Base-by-base conservation (phyloP, 1,140 invertebrate genomes). In the Hylaeus volcanicus region DNA sequence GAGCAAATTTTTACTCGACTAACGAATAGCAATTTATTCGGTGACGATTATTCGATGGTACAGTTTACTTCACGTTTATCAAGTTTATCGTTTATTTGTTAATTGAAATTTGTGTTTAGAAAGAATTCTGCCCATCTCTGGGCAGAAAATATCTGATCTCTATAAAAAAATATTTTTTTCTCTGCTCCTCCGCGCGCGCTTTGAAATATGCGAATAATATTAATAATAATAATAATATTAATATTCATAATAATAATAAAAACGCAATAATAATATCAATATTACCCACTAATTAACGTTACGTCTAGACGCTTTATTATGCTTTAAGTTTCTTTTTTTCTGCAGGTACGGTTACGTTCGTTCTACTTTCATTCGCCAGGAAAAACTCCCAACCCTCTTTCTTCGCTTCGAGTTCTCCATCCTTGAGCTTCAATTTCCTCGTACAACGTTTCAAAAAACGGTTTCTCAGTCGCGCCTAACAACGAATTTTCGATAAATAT, bases 231-330 rank as follows among this genome's bases (percentile, higher is more conserved):
- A 78, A 77, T 86, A 82, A 79, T 79, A 82, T 68, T 77, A 84
- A 73, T 84, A 64, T 53, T 79, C 70, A 56, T 81, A 85, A 74
- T 85, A 81, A 86, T 84, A 87, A 82, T 88, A 83, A 83, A 58
- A 75, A 86, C 84, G 84, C 82, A 86, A 86, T 84, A 81, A 86
- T 86, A 87, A 73, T 79, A 82, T 87, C 85, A 81, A 85, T 75
- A 83, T 84, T 88, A 88, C 72, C 73, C 71, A 88, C 87, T 88
- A 88, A 84, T 88, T 88, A 88, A 88, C 87, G 86, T 88, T 88
- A 88, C 70, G 69, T 76, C 71, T 88, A 88, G 58, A 88, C 79
- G 81, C 70, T 84, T 84, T 88, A 79, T 81, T 88, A 88, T 76
- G 86, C 72, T 84, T 88, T 86, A 88, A 87, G 81, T 82, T 74